Conservation (phyloP, 1,140 invertebrate genomes). For the Meloidogyne exigua region DNA sequence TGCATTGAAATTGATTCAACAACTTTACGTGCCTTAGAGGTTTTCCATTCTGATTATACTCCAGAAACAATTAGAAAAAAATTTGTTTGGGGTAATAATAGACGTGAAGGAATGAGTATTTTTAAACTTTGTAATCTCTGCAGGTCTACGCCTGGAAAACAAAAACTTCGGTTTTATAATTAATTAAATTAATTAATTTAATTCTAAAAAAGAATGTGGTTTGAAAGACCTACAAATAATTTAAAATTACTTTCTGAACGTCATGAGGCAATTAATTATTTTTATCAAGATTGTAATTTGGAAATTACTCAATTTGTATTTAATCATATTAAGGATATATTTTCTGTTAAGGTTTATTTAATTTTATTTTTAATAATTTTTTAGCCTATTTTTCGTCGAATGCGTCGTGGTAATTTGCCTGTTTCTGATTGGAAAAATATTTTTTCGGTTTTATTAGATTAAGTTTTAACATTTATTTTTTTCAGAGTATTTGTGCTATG, state of each 20-base stretch:
- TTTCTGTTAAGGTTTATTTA: slow-evolving; percentile 32
- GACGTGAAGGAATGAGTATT: slow-evolving; percentile 44
- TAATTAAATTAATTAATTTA: not conserved
- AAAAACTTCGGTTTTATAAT: slow-evolving; percentile 25
- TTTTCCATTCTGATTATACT: slow-evolving; percentile 48
- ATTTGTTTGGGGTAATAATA: slow-evolving; percentile 39
- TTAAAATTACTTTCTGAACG: slow-evolving; percentile 39
- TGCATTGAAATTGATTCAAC: slow-evolving; percentile 41
- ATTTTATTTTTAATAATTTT: slow-evolving; percentile 12
- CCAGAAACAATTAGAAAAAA: slow-evolving; percentile 34
- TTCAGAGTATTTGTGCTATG: slow-evolving; percentile 46
- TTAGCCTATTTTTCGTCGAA: slow-evolving; percentile 45
- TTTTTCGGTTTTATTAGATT: slow-evolving; percentile 37
- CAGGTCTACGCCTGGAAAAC: slow-evolving; percentile 40
- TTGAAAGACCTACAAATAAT: slow-evolving; percentile 50
- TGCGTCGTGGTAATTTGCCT: slow-evolving; percentile 40
- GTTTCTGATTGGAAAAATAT: slow-evolving; percentile 52
- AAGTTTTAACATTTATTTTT: slow-evolving; percentile 9
- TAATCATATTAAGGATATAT: slow-evolving; percentile 39
- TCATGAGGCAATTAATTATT: slow-evolving; percentile 55
- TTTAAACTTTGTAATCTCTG: slow-evolving; percentile 53
- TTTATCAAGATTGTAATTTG: slow-evolving; percentile 56
- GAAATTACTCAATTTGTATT: slow-evolving; percentile 40
- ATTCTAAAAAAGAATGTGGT: slow-evolving; percentile 50
- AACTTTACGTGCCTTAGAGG: slow-evolving; percentile 45